These are phyloP conservation scores for Leistus spinibarbis DNA, from an alignment of 2,888 invertebrate species.

Conservation along the genomic window DNA sequence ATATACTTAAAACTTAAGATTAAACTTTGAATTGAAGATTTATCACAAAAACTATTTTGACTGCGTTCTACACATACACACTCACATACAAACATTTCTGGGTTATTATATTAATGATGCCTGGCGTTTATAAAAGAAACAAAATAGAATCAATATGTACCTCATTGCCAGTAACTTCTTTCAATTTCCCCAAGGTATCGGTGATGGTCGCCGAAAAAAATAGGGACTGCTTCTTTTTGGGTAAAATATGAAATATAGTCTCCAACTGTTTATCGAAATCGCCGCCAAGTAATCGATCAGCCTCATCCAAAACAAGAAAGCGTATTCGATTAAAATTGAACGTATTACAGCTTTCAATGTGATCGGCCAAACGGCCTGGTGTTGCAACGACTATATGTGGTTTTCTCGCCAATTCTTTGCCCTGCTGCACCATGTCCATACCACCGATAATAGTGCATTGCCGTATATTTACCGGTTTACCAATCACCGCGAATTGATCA, in stretches of 20 bases:
- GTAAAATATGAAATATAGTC: slow-evolving; percentile 77
- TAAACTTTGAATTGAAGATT: too few relatives aligned
- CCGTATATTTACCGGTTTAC: slow-evolving; percentile 83
- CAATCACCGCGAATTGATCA: slow-evolving; percentile 92
- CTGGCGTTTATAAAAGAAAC: too few relatives aligned
- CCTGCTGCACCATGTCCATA: slow-evolving; percentile 89
- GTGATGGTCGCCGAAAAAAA: slow-evolving; percentile 97
- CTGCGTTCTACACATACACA: too few relatives aligned
- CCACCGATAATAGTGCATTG: slow-evolving; percentile 94
- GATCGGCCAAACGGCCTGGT: slow-evolving; percentile 93
- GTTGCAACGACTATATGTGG: slow-evolving; percentile 97
- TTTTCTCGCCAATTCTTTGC: slow-evolving; percentile 76
- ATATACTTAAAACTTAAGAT: too few relatives aligned
- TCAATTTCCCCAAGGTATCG: slow-evolving; percentile 74
- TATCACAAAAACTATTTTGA: too few relatives aligned
- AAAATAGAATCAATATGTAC: too few relatives aligned
- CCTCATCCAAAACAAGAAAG: slow-evolving; percentile 95
- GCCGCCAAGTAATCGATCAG: slow-evolving; percentile 82
- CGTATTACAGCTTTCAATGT: slow-evolving; percentile 85
- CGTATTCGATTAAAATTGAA: slow-evolving; percentile 79
- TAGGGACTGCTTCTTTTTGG: slow-evolving; percentile 82
- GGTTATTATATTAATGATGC: too few relatives aligned
- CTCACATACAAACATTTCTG: too few relatives aligned
- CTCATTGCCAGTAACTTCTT: slow-evolving; percentile 66
- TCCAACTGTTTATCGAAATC: slow-evolving; percentile 83